phyloP scores from a whole-genome alignment of 2,797 vertebrate genomes.

The Ctenopoma multispine region DNA sequence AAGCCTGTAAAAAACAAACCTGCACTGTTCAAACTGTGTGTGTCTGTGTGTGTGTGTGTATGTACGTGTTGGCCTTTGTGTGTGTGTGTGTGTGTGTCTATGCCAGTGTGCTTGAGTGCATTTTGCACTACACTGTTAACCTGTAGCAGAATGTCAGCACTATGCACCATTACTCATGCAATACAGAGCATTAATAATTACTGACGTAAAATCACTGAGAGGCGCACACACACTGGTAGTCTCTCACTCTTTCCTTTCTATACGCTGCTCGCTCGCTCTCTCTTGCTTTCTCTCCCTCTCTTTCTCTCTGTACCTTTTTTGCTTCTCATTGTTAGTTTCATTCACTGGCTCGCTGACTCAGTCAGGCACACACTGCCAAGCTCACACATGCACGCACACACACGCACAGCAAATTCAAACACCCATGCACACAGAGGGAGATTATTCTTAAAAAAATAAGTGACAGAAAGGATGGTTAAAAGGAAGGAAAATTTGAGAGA shows the following conservation, averaged over 20 bases:
- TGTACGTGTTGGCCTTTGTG: background rate
- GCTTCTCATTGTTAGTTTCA: conserved; percentile 56
- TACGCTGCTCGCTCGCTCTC: background rate
- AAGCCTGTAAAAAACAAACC: background rate
- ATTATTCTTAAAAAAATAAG: conserved; percentile 32
- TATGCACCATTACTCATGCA: conserved; percentile 68
- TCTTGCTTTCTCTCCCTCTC: conserved; percentile 1
- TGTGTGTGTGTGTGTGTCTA: background rate
- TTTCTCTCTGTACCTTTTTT: conserved; percentile 11
- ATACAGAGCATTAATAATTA: conserved; percentile 71
- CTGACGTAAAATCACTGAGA: conserved; percentile 60
- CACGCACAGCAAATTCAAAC: conserved; percentile 4
- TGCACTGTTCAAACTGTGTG: conserved; percentile 10
- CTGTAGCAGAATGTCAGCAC: conserved; percentile 70
- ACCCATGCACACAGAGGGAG: conserved; percentile 4
- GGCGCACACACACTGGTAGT: conserved; percentile 17
- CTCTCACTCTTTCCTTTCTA: conserved; percentile 31
- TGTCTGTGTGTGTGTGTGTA: conserved; percentile 7
- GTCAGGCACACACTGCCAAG: conserved; percentile 4
- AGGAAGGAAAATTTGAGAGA: conserved; percentile 22
- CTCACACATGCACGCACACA: background rate
- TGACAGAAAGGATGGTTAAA: conserved; percentile 32
- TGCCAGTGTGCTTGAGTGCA: conserved; percentile 8
- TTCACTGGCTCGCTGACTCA: conserved; percentile 53
- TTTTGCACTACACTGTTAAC: conserved; percentile 55